Base-by-base conservation (phyloP, 1,140 invertebrate genomes). In the Drosophila sechellia region DNA sequence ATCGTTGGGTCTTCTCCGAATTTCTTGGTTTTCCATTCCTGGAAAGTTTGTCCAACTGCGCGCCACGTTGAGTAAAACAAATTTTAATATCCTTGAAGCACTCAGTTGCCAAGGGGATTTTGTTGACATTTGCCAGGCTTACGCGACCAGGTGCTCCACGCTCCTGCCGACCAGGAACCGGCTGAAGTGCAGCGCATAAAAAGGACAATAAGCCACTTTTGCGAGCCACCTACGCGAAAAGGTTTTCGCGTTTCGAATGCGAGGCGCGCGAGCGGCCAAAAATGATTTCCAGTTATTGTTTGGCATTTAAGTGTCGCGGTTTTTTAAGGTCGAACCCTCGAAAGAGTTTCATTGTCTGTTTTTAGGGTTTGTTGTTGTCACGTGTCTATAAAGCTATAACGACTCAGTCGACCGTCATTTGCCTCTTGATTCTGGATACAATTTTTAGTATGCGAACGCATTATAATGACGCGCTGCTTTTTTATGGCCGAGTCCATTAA, bases 131-230 rank as follows among this genome's bases (percentile, higher is more conserved):
- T 72, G 31, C 46, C 45, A 49, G 42, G 57, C 58, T 74, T 71
- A 70, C 35, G 65, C 12, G 42, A n/a, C 52, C 65, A 56, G 66
- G 65, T 60, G 46, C 34, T 66, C 17, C 43, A 17, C 17, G 12
- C 59, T 39, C 34, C 40, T 20, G 5, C 22, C 10, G 17, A 20
- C 37, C 8, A 31, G 6, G 17, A 6, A 20, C 10, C 5, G 35
- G 20, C 49, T 61, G 56, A 79, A 86, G 79, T 89, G 84, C 83
- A 83, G 63, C 83, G 76, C 83, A 77, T 89, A 89, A 86, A 86
- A 86, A 86, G 84, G 84, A 86, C 83, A 87, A 83, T 86, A 86
- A 86, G 83, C 83, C 74, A 86, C 81, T 85, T 85, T 79, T 80
- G 73, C 61, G 49, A 52, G 69, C 55, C 56, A 83, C 57, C 75